Evolutionary conservation across 2,113 vertebrate species (phyloP).

Genomic region (Brachyhypopomus gauderio): DNA sequence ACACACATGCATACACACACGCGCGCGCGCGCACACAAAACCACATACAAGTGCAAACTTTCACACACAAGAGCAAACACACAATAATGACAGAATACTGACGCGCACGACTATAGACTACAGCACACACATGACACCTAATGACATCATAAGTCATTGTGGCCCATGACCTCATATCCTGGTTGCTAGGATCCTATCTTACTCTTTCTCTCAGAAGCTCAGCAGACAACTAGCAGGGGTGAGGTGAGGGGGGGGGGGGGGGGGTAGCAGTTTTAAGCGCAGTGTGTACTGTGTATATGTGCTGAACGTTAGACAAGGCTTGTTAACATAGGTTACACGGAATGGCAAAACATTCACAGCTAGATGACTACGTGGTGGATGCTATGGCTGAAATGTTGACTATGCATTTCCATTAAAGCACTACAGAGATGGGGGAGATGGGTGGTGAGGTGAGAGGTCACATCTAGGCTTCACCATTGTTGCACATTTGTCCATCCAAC

Average conservation of each 20-base stretch:
- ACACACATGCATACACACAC: slow-evolving; percentile 3
- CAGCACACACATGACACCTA: slow-evolving; percentile 52
- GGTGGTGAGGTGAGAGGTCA: slow-evolving; percentile 15
- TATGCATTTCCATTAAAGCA: slow-evolving; percentile 41
- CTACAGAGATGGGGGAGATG: slow-evolving; percentile 41
- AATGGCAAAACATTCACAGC: slow-evolving; percentile 27
- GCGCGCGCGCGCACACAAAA: background rate
- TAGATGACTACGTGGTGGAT: slow-evolving; percentile 33
- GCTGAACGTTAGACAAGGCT: slow-evolving; percentile 44
- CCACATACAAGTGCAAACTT: slow-evolving; percentile 14
- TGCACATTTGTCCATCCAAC: background rate
- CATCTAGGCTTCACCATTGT: slow-evolving; percentile 2
- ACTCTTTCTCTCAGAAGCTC: slow-evolving; percentile 19
- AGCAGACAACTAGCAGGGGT: slow-evolving; percentile 16
- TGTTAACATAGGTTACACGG: slow-evolving; percentile 36
- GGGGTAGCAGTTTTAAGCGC: slow-evolving; percentile 16
- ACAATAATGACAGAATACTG: slow-evolving; percentile 21
- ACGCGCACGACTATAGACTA: slow-evolving; percentile 48
- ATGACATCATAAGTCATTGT: slow-evolving; percentile 45
- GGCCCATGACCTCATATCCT: slow-evolving; percentile 31
- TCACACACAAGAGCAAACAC: slow-evolving; percentile 27
- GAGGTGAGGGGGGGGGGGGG: background rate
- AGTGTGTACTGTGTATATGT: slow-evolving; percentile 43
- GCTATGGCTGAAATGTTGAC: slow-evolving; percentile 48
- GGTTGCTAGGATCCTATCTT: background rate